These are phyloP conservation scores for Gadopsis marmoratus DNA, from an alignment of 2,797 vertebrate genomes.

Conservation along the genomic window DNA sequence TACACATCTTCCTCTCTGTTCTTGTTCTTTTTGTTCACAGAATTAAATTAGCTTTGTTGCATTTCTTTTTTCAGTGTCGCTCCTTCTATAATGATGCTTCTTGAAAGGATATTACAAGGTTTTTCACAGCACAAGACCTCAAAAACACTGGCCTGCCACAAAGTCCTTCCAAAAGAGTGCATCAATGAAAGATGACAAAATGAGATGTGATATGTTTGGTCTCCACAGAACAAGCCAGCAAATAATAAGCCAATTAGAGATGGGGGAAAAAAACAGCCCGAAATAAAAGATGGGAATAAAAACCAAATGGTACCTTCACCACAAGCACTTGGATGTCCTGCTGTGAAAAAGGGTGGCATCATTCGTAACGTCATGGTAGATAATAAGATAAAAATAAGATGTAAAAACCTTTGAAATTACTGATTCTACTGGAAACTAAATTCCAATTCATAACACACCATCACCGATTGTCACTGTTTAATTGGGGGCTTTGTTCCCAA, in stretches of 20 bases:
- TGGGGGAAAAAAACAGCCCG: not conserved
- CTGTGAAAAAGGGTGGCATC: not conserved
- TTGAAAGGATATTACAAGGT: slow-evolving; percentile 35
- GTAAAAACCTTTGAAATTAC: slow-evolving; percentile 21
- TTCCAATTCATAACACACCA: slow-evolving; percentile 5
- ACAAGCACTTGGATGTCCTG: slow-evolving; percentile 32
- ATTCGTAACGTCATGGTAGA: slow-evolving; percentile 28
- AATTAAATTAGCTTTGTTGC: slow-evolving; percentile 8
- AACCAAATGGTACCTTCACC: slow-evolving; percentile 1
- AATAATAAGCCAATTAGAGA: slow-evolving; percentile 29
- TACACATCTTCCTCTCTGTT: not conserved
- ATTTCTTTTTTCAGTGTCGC: slow-evolving; percentile 14
- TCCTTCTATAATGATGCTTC: not conserved
- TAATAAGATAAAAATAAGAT: not conserved
- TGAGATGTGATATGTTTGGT: slow-evolving; percentile 25
- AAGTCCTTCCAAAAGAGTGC: slow-evolving; percentile 10
- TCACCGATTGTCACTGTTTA: not conserved
- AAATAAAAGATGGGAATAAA: slow-evolving; percentile 19
- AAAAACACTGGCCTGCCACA: slow-evolving; percentile 25
- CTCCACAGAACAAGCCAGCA: not conserved
- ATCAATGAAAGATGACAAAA: slow-evolving; percentile 22
- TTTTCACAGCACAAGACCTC: slow-evolving; percentile 33
- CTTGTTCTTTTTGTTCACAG: not conserved
- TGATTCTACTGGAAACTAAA: slow-evolving; percentile 22
- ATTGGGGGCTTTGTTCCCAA: not conserved